These are phyloP conservation scores for Clepsis dumicolana DNA, from an alignment of 2,888 invertebrate genomes.

Conservation along the genomic window DNA sequence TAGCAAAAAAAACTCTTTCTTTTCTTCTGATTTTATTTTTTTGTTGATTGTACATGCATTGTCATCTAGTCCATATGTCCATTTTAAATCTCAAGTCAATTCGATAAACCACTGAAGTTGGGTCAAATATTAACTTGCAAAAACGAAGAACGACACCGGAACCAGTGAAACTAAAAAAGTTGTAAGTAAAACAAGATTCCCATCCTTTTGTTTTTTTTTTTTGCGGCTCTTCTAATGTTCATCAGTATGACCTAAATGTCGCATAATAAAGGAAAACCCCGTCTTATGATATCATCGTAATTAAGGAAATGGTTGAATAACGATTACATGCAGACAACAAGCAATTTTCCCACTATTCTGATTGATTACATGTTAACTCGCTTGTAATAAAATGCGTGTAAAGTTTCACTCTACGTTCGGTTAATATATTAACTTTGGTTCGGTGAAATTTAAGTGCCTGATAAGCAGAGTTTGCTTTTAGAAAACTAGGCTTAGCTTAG, in stretches of 20 bases:
- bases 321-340: constrained; percentile 8
- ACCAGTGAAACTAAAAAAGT: no score
- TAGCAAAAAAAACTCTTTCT: no score
- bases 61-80: no score
- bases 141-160: no score
- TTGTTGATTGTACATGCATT: no score
- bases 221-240: neutral
- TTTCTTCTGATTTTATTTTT: no score
- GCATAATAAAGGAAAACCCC: constrained; percentile 1
- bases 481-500: constrained; percentile 1
- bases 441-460: constrained; percentile 20
- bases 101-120: no score
- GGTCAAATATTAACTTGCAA: no score
- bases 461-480: neutral
- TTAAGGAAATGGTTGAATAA: constrained; percentile 15
- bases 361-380: constrained; percentile 7
- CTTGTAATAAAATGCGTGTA: constrained; percentile 8
- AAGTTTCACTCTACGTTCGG: constrained; percentile 10
- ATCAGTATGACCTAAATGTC: neutral
- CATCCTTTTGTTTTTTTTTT: neutral
- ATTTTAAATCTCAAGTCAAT: no score
- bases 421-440: no score
- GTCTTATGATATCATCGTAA: neutral
- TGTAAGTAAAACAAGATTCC: no score
- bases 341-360: constrained; percentile 9